These are phyloP conservation scores for Drosophila virilis DNA, from an alignment of 1,140 invertebrate species.

Conservation along the genomic window DNA sequence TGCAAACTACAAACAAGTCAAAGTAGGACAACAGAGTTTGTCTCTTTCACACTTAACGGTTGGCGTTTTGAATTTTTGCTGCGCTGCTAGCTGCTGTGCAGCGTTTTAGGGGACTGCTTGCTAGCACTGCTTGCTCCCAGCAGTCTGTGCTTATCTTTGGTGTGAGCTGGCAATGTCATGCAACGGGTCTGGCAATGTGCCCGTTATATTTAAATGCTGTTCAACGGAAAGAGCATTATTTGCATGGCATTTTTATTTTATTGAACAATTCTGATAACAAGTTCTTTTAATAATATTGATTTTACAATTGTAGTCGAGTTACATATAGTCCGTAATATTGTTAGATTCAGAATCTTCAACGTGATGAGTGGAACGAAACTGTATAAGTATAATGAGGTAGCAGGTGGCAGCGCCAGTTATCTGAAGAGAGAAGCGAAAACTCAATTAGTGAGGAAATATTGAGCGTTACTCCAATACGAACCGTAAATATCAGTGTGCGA, in stretches of 20 bases:
- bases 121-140: slow-evolving; percentile 2
- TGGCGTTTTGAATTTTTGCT: slow-evolving; percentile 1
- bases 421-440: slow-evolving; percentile 23
- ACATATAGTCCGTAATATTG: slow-evolving; percentile 31
- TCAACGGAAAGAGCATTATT: background rate
- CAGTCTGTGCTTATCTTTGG: background rate
- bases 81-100: background rate
- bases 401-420: slow-evolving; percentile 78
- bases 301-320: slow-evolving; percentile 3
- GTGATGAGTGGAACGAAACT: slow-evolving; percentile 70
- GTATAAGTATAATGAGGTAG: slow-evolving; percentile 78
- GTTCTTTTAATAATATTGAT: slow-evolving; percentile 6
- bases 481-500: slow-evolving; percentile 80
- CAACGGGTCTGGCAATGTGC: background rate
- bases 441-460: background rate
- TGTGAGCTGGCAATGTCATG: background rate
- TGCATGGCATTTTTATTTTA: background rate
- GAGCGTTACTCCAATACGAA: slow-evolving; percentile 9
- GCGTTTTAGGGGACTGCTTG: background rate
- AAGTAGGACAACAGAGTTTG: slow-evolving; percentile 9
- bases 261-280: background rate
- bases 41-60: slow-evolving; percentile 1
- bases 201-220: background rate
- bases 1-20: background rate
- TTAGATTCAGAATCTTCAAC: slow-evolving; percentile 37